Evolutionary conservation across 2,797 vertebrate species (phyloP), one percentile per base, ranked within the genome.

Genomic region (Pelodytes ibericus): DNA sequence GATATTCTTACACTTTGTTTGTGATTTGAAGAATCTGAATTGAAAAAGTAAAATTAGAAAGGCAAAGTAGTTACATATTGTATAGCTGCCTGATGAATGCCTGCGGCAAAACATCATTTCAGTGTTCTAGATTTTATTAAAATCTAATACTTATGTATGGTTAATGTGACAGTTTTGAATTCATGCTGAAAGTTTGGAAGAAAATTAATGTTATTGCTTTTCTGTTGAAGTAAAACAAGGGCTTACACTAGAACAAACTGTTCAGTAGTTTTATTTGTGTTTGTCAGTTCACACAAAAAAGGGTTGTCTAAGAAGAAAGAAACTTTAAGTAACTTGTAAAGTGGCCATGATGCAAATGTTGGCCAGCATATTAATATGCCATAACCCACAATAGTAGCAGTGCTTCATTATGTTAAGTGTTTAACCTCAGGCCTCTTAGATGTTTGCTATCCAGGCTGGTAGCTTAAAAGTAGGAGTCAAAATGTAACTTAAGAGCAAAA

Each of bases 161-260:
- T 86, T 88, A 91, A 89, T 89, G 82, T 90, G 91, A 92, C 89
- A 92, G 89, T 82, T 84, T 76, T 27, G 80, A 87, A 82, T 86
- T 83, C 79, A 88, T 82, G 88, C 87, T 87, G 41, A 58, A 87
- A 84, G 86, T 89, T 90, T 91, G 81, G 84, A 89, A 89, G 84
- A 82, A 90, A 92, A 91, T 90, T 87, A 89, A 79, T 88, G 90
- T 91, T 92, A 92, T 93, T 92, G 87, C 89, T 92, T 92, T 91
- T 89, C 72, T 82, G 62, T 41, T 39, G 33, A 58, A 71, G 27
- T 39, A 22, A 57, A 49, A 63, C n/a, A n/a, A 68, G 56, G 53
- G 44, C 68, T 63, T 76, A 70, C 66, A 56, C 33, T 30, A 65
- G 67, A 58, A 71, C 59, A 77, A 71, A 71, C 31, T 71, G 59